Base-by-base conservation (phyloP, 1,140 invertebrate genomes). In the Brachionus manjavacas region DNA sequence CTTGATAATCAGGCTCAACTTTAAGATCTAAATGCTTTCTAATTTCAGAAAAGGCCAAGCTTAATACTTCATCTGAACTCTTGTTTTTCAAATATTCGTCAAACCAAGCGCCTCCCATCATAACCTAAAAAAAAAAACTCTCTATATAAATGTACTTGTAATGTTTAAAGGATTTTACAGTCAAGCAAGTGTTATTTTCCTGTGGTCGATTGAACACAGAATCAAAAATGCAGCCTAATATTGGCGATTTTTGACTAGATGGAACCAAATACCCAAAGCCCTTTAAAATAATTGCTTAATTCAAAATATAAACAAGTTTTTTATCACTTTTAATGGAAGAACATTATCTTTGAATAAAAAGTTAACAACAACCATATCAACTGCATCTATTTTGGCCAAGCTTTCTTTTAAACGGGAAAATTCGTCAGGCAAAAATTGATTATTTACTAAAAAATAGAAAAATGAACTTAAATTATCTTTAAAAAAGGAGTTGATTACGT, bases 231-330 rank as follows among this genome's bases (percentile, higher is more conserved):
- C 79, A 81, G 11, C 79, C 79, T 3, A 81, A 35, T 4, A 81
- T 81, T 16, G 79, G 35, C 14, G 79, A 81, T 64, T 81, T 68
- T 64, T 81, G 79, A 25, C 64, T 81, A 20, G 49, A 23, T 35
- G 79, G 79, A 12, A 81, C 79, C 20, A 81, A 68, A 55, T 81
- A 81, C n/a, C 79, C 79, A 46, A 81, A 81, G 20, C 79, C 79
- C 76, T 80, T 78, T 1, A 46, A 60, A 31, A 16, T 23, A 52
- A 55, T 23, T 23, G 8, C 3, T 11, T 41, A 31, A 12, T 80
- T 16, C 31, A 35, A 31, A 35, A 6, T 23, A 49, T 28, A n/a
- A n/a, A n/a, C n/a, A n/a, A 49, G 8, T 39, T 2, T 35, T 35
- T 35, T 52, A 2, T 80, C 25, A 80, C 76, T 64, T 81, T 60